phyloP scores from a whole-genome alignment of 2,888 invertebrate genomes.

The Sphinx pinastri region DNA sequence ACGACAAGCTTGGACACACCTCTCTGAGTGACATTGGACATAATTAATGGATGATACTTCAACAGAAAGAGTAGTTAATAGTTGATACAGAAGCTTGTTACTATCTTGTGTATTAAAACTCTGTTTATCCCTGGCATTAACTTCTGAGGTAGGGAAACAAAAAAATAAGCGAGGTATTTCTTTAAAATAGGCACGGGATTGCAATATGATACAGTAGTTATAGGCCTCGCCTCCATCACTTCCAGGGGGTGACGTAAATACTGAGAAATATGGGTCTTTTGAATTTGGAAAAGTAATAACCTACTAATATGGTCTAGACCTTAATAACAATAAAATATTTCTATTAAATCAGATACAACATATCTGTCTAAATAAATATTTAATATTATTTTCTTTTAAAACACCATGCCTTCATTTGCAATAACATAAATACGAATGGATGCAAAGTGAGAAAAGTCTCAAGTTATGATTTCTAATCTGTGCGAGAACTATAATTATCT shows the following conservation, averaged over 20 bases:
- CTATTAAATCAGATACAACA: background rate
- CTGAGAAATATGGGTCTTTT: too few relatives aligned
- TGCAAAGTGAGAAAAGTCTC: background rate
- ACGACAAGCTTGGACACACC: constrained; percentile 2
- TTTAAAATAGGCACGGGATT: too few relatives aligned
- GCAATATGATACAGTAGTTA: too few relatives aligned
- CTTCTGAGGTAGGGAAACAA: too few relatives aligned
- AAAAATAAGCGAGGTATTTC: too few relatives aligned
- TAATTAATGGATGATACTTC: background rate
- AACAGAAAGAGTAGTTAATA: background rate
- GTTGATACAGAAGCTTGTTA: background rate
- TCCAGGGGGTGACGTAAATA: too few relatives aligned
- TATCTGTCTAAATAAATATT: background rate
- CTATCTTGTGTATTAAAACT: background rate
- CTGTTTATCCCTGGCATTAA: background rate
- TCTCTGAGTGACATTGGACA: background rate
- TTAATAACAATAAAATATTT: too few relatives aligned
- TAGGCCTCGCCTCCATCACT: too few relatives aligned
- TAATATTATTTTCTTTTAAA: background rate
- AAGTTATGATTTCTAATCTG: background rate
- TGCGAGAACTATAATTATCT: constrained; percentile 3
- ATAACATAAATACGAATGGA: background rate
- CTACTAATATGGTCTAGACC: too few relatives aligned
- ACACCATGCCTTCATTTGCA: background rate
- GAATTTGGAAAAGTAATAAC: too few relatives aligned